A percentile compares a stretch with the other conserved stretches of the same genome.
Conservation (phyloP, 2,888 invertebrate genomes). For the Ceriagrion tenellum region DNA sequence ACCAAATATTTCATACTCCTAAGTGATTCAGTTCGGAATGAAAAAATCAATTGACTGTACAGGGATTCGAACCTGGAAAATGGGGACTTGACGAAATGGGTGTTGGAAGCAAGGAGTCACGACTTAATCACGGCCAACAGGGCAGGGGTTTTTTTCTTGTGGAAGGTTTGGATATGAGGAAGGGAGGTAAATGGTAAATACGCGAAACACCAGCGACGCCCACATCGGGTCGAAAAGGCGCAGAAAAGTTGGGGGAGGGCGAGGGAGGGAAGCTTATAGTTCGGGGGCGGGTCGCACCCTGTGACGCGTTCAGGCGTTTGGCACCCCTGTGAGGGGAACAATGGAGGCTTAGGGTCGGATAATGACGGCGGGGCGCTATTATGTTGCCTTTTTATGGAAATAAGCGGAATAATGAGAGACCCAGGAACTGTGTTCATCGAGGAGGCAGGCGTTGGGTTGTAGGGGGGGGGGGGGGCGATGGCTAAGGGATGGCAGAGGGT, state of each 20-base stretch:
- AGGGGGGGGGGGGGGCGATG: too few species aligned
- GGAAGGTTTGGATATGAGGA: neutral
- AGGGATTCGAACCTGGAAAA: too few species aligned
- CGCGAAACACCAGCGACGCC: neutral
- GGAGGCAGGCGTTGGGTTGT: neutral
- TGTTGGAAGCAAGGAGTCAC: too few species aligned
- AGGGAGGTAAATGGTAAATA: neutral
- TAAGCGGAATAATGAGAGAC: slow-evolving; percentile 32
- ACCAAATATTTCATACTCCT: too few species aligned
- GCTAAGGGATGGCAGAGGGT: too few species aligned
- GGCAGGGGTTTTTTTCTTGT: too few species aligned
- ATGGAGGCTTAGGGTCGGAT: slow-evolving; percentile 10
- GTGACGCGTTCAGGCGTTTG: neutral
- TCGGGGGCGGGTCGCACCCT: neutral
- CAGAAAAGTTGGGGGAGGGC: neutral
- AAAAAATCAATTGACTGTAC: too few species aligned
- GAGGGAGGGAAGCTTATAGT: neutral
- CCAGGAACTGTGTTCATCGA: neutral
- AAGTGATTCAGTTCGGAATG: too few species aligned
- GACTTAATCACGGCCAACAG: too few species aligned
- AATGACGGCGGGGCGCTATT: slow-evolving; percentile 30
- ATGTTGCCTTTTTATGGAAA: slow-evolving; percentile 39
- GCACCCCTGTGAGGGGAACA: neutral
- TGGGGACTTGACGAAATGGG: too few species aligned
- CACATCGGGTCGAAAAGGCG: neutral